Evolutionary conservation across 2,113 vertebrate species (phyloP).

Genomic region (Dolichotis patagonum): DNA sequence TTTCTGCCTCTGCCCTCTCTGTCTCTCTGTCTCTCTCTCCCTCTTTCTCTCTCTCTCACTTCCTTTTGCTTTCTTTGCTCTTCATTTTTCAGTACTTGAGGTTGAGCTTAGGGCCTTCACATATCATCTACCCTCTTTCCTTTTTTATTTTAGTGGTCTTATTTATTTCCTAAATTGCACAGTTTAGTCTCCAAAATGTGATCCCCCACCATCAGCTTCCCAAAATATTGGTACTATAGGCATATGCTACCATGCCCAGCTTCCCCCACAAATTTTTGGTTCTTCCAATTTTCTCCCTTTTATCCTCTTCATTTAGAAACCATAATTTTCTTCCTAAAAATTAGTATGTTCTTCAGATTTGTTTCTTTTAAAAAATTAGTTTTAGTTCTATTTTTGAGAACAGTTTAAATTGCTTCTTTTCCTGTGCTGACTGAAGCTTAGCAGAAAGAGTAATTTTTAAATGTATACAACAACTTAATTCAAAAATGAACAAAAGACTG

Average conservation of each 20-base stretch:
- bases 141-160: neutral
- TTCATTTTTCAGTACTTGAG: neutral
- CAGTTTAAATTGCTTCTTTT: neutral
- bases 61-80: neutral
- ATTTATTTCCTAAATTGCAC: neutral
- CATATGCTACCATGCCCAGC: neutral
- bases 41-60: neutral
- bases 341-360: neutral
- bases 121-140: neutral
- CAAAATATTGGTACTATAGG: neutral
- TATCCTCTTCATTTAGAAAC: neutral
- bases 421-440: neutral
- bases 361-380: neutral
- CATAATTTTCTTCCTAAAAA: neutral
- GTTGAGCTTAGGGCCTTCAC: neutral
- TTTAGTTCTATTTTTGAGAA: conserved; percentile 24
- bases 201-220: neutral
- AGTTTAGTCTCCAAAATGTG: neutral
- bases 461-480: neutral
- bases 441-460: conserved; percentile 46
- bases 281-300: neutral
- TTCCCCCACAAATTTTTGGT: neutral
- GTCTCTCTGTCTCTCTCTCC: neutral
- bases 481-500: neutral
- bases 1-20: neutral